Evolutionary conservation across 2,113 vertebrate species (phyloP).

Genomic region (Nycticryphes semicollaris): DNA sequence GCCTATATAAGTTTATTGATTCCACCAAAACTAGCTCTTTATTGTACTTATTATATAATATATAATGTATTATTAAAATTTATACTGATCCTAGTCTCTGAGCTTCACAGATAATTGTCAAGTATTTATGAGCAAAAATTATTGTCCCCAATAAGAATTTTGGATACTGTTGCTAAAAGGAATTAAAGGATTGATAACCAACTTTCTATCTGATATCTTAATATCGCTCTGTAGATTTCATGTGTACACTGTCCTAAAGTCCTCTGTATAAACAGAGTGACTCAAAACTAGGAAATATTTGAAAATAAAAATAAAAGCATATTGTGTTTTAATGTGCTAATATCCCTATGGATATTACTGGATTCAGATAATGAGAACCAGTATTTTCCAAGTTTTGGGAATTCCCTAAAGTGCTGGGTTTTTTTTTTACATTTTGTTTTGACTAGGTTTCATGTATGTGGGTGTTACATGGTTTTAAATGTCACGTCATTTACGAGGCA

Average conservation of each 20-base stretch:
- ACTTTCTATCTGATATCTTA: not conserved
- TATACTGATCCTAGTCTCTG: not conserved
- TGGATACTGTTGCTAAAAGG: not conserved
- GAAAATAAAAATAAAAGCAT: not conserved
- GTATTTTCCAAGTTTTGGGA: not conserved
- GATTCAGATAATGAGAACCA: not conserved
- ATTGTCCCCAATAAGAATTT: fast-evolving
- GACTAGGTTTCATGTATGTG: not conserved
- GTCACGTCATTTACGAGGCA: not conserved
- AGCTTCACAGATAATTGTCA: not conserved
- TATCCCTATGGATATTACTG: not conserved
- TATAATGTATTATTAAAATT: not conserved
- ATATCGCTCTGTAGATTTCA: not conserved
- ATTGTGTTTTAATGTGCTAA: not conserved
- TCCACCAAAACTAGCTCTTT: not conserved
- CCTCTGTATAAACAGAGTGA: not conserved
- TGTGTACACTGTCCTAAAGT: not conserved
- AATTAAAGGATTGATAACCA: not conserved
- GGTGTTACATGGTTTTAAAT: not conserved
- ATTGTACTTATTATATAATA: not conserved
- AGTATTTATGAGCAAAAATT: not conserved
- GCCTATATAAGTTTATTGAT: not conserved
- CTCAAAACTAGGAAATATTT: not conserved
- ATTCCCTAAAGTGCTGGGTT: not conserved
- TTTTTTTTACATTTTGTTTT: not conserved